These are phyloP conservation scores for Cataglyphis albicans DNA, from an alignment of 2,888 invertebrate species.

Conservation along the genomic window DNA sequence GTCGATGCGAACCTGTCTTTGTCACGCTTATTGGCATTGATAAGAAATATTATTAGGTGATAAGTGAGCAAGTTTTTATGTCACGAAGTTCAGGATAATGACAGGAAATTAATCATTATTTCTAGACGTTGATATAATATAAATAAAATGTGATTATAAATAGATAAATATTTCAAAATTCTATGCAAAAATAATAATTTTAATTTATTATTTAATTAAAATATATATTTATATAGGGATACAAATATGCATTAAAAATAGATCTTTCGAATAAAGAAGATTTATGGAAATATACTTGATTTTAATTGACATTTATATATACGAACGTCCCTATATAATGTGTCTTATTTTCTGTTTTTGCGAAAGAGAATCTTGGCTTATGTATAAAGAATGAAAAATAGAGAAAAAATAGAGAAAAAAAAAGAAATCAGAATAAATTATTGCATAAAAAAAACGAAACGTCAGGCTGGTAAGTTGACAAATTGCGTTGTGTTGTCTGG, in stretches of 20 bases:
- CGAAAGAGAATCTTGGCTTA: background rate
- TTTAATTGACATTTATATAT: background rate
- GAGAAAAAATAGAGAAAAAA: background rate
- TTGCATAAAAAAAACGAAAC: background rate
- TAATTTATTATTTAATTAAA: slow-evolving; percentile 14
- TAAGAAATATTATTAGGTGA: slow-evolving; percentile 25
- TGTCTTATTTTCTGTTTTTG: background rate
- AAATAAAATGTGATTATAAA: background rate
- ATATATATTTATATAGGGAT: background rate
- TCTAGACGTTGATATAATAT: background rate
- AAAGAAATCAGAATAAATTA: slow-evolving; percentile 16
- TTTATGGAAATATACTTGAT: background rate
- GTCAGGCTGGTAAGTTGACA: slow-evolving; percentile 2
- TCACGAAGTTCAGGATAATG: background rate
- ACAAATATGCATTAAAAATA: background rate
- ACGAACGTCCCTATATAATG: background rate
- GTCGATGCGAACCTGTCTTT: background rate
- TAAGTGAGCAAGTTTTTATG: background rate
- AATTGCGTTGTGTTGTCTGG: background rate
- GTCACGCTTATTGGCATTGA: background rate
- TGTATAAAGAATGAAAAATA: background rate
- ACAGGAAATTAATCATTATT: slow-evolving; percentile 19
- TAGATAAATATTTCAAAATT: background rate
- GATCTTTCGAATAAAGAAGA: background rate
- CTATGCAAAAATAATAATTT: background rate